A percentile compares a stretch with the other conserved stretches of the same genome.
phyloP scores from a whole-genome alignment of 2,113 vertebrate species.

The Haemorhous mexicanus region DNA sequence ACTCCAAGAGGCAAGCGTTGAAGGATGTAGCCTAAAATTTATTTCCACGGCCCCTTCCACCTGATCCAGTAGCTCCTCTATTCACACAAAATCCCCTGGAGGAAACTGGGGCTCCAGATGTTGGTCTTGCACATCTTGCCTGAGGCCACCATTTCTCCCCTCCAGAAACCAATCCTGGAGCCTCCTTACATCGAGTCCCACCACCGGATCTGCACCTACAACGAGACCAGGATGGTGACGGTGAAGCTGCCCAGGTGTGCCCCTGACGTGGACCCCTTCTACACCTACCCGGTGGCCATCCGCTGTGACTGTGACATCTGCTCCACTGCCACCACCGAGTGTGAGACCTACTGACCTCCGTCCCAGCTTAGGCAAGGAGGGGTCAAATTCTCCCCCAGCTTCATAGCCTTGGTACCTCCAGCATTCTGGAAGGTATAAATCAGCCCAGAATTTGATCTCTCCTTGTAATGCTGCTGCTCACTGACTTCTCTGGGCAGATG shows the following conservation, averaged over 20 bases:
- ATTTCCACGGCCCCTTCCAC: background rate
- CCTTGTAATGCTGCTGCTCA: background rate
- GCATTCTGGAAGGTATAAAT: background rate
- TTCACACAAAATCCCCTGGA: background rate
- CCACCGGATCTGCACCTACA: conserved; percentile 91
- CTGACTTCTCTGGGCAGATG: background rate
- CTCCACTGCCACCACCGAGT: conserved; percentile 85
- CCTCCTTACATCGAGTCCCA: conserved; percentile 86
- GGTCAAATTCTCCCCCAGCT: background rate
- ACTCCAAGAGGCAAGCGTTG: background rate
- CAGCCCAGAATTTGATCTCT: background rate
- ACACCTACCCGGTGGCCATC: conserved; percentile 87
- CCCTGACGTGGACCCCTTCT: conserved; percentile 77
- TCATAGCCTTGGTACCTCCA: background rate
- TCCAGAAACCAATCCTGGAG: conserved; percentile 86
- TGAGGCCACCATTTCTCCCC: background rate
- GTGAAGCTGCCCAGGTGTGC: conserved; percentile 85
- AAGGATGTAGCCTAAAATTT: background rate
- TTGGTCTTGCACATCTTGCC: background rate
- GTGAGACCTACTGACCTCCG: conserved; percentile 76
- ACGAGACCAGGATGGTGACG: conserved; percentile 78
- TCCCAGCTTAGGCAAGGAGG: accelerated
- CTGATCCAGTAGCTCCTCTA: background rate
- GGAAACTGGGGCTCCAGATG: background rate
- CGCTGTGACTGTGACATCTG: conserved; percentile 87